Conservation (phyloP, 1,140 invertebrate species). For the Drosophila tsacasi region DNA sequence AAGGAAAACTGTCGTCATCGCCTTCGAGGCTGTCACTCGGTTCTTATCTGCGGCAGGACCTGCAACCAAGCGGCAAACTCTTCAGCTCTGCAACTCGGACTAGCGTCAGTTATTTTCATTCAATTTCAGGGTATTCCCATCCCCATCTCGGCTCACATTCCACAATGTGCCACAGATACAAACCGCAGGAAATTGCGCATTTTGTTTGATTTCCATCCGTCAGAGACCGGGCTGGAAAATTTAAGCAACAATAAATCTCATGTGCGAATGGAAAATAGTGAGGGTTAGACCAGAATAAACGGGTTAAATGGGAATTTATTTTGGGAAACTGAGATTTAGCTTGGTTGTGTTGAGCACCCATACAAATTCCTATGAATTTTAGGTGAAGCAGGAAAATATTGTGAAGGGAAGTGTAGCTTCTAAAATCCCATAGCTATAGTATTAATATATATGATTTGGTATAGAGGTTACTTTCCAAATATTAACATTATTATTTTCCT, state of each 20-base stretch:
- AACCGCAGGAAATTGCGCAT: conserved; percentile 46
- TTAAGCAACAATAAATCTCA: conserved; percentile 25
- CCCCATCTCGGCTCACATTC: conserved; percentile 6
- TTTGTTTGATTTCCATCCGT: conserved; percentile 50
- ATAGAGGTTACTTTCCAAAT: neutral
- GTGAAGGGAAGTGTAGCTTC: neutral
- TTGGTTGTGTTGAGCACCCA: neutral
- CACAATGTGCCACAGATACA: conserved; percentile 23
- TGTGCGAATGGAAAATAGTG: conserved; percentile 26
- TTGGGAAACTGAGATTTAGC: neutral
- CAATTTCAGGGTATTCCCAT: conserved; percentile 45
- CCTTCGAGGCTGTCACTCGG: conserved; percentile 64
- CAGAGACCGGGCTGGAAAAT: conserved; percentile 18
- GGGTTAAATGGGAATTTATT: conserved; percentile 11
- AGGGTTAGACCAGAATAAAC: conserved; percentile 3
- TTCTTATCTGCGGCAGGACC: conserved; percentile 56
- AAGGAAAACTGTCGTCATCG: conserved; percentile 64
- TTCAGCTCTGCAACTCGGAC: conserved; percentile 41
- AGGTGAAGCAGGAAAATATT: neutral
- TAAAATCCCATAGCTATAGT: neutral
- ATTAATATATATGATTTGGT: neutral
- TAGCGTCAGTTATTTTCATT: conserved; percentile 76
- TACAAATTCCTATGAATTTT: neutral
- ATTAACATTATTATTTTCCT: neutral
- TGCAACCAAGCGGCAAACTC: conserved; percentile 35